Evolutionary conservation across 2,888 invertebrate genomes (phyloP).

Genomic region (Pandemis heparana): DNA sequence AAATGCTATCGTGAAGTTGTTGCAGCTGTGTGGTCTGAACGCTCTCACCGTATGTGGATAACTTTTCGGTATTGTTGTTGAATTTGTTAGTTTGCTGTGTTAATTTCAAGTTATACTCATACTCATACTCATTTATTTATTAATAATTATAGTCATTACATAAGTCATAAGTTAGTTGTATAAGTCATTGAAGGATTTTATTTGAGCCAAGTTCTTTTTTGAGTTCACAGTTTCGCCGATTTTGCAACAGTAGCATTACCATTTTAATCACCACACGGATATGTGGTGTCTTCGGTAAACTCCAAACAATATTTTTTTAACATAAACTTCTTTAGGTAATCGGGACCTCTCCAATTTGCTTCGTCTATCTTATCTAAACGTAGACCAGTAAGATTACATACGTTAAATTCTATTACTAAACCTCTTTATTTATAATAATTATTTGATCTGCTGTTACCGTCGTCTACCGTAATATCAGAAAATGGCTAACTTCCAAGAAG

Average conservation of each 20-base stretch:
- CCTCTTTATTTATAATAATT: background rate
- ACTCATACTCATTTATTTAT: too few species aligned
- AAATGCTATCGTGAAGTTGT: conserved; percentile 5
- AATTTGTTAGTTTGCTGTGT: background rate
- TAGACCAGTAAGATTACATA: background rate
- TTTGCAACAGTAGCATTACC: too few species aligned
- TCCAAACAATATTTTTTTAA: too few species aligned
- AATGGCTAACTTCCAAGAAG: conserved; percentile 32
- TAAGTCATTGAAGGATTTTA: background rate
- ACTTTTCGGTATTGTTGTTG: background rate
- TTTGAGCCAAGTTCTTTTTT: background rate
- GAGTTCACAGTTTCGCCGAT: too few species aligned
- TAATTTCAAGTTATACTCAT: background rate
- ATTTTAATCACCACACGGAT: too few species aligned
- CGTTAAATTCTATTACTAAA: background rate
- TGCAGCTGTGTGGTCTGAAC: background rate
- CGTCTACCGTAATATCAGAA: conserved; percentile 8
- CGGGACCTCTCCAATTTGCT: too few species aligned
- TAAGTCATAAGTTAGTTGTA: too few species aligned
- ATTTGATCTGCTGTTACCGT: background rate
- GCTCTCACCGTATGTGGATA: background rate
- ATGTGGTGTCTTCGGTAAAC: too few species aligned
- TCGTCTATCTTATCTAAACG: background rate
- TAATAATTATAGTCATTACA: too few species aligned
- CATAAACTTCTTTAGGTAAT: too few species aligned